Conservation (phyloP, 2,888 invertebrate species). For the Amiota mariae region DNA sequence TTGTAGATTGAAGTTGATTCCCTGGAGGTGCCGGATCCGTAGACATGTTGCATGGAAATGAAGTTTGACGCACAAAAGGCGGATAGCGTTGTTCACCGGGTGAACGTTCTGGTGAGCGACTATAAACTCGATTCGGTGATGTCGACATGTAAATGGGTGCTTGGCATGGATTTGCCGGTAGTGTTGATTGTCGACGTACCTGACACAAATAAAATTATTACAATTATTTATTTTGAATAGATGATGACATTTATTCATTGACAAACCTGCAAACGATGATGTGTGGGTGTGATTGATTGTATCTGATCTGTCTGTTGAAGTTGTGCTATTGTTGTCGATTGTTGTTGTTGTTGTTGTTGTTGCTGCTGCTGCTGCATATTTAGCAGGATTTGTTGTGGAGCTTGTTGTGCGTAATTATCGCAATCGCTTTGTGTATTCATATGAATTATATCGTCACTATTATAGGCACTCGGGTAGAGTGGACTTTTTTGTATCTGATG, state of each 20-base stretch:
- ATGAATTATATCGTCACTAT: conserved; percentile 66
- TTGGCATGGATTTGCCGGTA: conserved; percentile 70
- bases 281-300: conserved; percentile 54
- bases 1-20: conserved; percentile 31
- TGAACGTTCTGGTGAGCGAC: conserved; percentile 71
- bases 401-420: conserved; percentile 60
- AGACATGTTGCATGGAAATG: conserved; percentile 67
- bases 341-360: conserved; percentile 44
- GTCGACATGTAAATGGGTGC: conserved; percentile 71
- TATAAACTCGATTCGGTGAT: conserved; percentile 71
- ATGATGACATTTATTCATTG: background rate
- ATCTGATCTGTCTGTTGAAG: conserved; percentile 41
- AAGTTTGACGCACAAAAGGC: conserved; percentile 72
- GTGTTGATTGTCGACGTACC: conserved; percentile 72
- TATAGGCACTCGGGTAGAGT: conserved; percentile 66
- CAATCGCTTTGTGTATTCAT: conserved; percentile 61
- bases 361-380: conserved; percentile 35
- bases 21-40: conserved; percentile 56
- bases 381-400: conserved; percentile 40
- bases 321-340: conserved; percentile 32
- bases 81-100: conserved; percentile 70
- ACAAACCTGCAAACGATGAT: conserved; percentile 61
- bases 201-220: conserved; percentile 31
- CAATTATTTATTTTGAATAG: background rate
- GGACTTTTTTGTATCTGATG: conserved; percentile 69